Evolutionary conservation across 2,888 invertebrate species (phyloP), one percentile per base, ranked within the genome.

Genomic region (Oxycera nigricornis): DNA sequence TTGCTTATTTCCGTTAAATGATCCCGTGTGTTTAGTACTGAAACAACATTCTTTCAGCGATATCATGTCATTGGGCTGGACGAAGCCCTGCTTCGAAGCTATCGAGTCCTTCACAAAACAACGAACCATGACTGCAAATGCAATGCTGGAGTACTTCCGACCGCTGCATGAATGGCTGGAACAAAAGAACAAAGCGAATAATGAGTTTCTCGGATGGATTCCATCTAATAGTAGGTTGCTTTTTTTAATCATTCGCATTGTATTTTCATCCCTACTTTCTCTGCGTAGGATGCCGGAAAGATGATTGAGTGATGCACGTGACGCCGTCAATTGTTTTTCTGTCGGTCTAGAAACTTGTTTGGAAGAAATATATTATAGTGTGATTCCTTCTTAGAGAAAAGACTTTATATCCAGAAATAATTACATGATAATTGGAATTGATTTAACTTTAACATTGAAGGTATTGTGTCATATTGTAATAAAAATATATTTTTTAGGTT

Each of bases 51-150:
- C n/a, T n/a, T n/a, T 85, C 31, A 91, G 91, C 11, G 87, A 89
- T 78, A 90, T 91, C 89, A 86, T 92, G 79, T 86, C 89, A 80
- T 85, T 92, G 87, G 93, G 93, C 1, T 89, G 91, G 0, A 91
- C 91, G 0, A 88, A 88, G 77, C 91, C 92, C 1, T 94, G 94
- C 93, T 91, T 91, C 1, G 94, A 95, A 76, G 92, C 93, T 46
- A 90, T 97, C 90, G 90, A 93, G 81, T 88, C 88, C 3, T 86
- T 95, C 14, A 95, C 95, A 0, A 94, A 93, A 0, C 90, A 90
- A 81, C 84, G 91, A 78, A 88, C 88, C 77, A 91, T 95, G 90
- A 90, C 90, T 78, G 92, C 92, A 1, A 89, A 89, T 59, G 92
- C 92, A 0, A 86, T 95, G 0, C 82, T 94, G 79, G 92, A 94